Evolutionary conservation across 2,113 vertebrate genomes (phyloP), one percentile per base, ranked within the genome.

Genomic region (Deroptyus accipitrinus): DNA sequence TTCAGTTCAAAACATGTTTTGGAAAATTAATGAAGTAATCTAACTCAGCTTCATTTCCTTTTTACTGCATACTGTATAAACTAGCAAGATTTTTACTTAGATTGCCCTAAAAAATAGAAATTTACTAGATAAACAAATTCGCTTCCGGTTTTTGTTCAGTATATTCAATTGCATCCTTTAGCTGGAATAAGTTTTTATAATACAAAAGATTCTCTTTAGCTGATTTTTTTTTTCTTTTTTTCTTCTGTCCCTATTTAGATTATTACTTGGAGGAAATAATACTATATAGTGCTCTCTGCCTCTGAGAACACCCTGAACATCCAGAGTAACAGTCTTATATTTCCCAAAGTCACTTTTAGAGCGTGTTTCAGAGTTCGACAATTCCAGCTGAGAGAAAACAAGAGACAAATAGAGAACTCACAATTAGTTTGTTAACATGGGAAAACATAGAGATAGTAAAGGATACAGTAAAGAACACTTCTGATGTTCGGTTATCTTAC

Each of bases 301-400:
- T 88, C 87, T 41, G 11, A 76, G 54, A 94, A 90, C 90, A 90
- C 4, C n/a, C 49, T 91, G 80, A 95, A 74, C 31, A 95, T 42
- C 46, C 73, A 35, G 13, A 83, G 13, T 44, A 69, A 51, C 7
- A 20, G 44, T 88, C 90, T 93, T 93, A 2, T 33, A 63, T 87
- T 96, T 96, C 75, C 64, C 51, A 22, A 93, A 89, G 94, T 89
- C 67, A 86, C 39, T 33, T 94, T 86, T 90, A 89, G 42, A 86
- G 17, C 0, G 5, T 31, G 18, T 55, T 31, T 17, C 30, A 31
- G 28, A 54, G 30, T 55, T 19, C 4, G 7, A 55, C 17, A 30
- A 31, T 55, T 19, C 30, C 54, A 55, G 11, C 11, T 31, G 54
- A 12, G 54, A 31, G 30, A 31, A 55, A 55, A 55, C 30, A 18